phyloP scores from a whole-genome alignment of 2,797 vertebrate species.

The Podarcis siculus region DNA sequence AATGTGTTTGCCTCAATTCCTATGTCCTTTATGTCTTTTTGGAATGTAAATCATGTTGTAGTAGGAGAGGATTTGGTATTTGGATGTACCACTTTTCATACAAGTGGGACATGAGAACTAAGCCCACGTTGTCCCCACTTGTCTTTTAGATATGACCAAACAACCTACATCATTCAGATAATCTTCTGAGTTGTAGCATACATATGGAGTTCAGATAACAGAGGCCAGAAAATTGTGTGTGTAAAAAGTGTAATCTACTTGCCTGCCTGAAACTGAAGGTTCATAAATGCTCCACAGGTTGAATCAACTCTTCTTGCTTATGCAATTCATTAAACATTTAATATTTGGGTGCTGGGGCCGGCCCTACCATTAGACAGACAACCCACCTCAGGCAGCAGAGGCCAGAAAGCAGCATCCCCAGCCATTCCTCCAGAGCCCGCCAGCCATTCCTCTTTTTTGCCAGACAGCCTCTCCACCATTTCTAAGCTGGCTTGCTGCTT shows the following conservation, averaged over 20 bases:
- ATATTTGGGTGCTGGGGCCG: not conserved
- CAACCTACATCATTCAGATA: slow-evolving; percentile 22
- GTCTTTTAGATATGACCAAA: slow-evolving; percentile 22
- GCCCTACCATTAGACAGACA: too few relatives aligned
- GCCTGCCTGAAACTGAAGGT: not conserved
- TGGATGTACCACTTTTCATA: slow-evolving; percentile 7
- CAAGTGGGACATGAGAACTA: slow-evolving; percentile 20
- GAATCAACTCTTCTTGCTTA: not conserved
- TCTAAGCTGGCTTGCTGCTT: too few relatives aligned
- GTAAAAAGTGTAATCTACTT: not conserved
- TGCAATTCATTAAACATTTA: not conserved
- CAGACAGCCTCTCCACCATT: too few relatives aligned
- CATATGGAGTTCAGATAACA: slow-evolving; percentile 27
- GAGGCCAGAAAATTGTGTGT: slow-evolving; percentile 39
- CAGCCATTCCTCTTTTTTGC: too few relatives aligned
- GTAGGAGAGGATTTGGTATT: not conserved
- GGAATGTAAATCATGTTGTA: not conserved
- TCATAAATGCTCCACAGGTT: not conserved
- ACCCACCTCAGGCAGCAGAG: too few relatives aligned
- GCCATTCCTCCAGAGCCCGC: too few relatives aligned
- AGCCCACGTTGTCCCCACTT: slow-evolving; percentile 9
- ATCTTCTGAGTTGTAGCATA: slow-evolving; percentile 17
- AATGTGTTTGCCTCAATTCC: not conserved
- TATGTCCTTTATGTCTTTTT: too few relatives aligned
- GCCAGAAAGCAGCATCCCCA: too few relatives aligned